These are phyloP conservation scores for Hypomecis atomaria DNA, from an alignment of 2,888 invertebrate genomes.

Conservation along the genomic window DNA sequence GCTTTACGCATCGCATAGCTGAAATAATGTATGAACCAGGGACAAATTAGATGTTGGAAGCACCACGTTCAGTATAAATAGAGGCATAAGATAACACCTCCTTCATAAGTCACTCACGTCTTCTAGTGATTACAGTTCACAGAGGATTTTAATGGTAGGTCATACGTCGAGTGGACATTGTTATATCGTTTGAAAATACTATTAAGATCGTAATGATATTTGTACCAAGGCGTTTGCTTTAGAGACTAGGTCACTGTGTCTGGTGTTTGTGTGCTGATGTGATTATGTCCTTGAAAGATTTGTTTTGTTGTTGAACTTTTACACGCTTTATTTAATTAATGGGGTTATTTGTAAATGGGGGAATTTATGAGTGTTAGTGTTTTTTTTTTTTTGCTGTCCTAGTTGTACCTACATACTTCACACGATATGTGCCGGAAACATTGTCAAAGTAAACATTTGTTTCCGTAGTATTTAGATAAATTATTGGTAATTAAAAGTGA, in stretches of 20 bases:
- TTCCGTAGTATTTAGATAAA: no score
- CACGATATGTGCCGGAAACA: no score
- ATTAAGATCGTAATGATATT: neutral
- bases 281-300: neutral
- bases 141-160: constrained; percentile 58
- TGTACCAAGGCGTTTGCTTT: constrained; percentile 4
- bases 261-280: constrained; percentile 1
- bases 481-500: no score
- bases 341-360: no score
- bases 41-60: constrained; percentile 73
- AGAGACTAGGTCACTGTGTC: constrained; percentile 10
- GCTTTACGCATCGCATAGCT: constrained; percentile 63
- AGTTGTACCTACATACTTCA: no score
- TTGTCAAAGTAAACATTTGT: no score
- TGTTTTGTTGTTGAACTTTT: no score
- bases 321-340: no score
- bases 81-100: constrained; percentile 54
- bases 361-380: no score
- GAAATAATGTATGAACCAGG: constrained; percentile 65
- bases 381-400: no score
- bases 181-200: neutral
- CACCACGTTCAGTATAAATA: constrained; percentile 66
- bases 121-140: constrained; percentile 52
- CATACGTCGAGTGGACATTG: constrained; percentile 20
- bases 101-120: constrained; percentile 65